A percentile compares a stretch with the other conserved stretches of the same genome.
Evolutionary conservation across 2,888 invertebrate species (phyloP).

Genomic region (Drosophila mimica): DNA sequence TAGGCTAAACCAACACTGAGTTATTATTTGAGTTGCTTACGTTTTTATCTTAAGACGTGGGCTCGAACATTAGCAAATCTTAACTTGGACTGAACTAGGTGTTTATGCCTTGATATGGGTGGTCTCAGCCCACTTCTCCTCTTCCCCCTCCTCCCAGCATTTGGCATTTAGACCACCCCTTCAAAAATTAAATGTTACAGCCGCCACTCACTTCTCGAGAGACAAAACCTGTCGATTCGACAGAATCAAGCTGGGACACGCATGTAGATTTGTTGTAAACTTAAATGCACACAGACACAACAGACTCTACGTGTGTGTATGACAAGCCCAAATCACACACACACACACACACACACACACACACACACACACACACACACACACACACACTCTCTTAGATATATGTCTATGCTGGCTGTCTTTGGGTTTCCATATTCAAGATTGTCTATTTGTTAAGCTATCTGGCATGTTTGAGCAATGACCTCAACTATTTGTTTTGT

Average conservation of each 20-base stretch:
- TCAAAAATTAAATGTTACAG: conserved; percentile 5
- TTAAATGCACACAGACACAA: conserved; percentile 17
- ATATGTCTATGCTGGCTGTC: conserved; percentile 3
- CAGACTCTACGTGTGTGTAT: neutral
- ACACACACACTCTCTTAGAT: neutral
- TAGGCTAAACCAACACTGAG: conserved; percentile 2
- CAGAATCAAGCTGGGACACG: conserved; percentile 45
- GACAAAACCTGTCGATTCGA: conserved; percentile 47
- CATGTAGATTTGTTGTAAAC: conserved; percentile 30
- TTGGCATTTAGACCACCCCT: neutral
- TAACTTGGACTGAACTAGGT: conserved; percentile 7
- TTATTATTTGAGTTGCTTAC: neutral
- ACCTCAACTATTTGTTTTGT: conserved; percentile 64
- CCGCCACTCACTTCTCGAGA: conserved; percentile 17
- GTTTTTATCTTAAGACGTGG: neutral
- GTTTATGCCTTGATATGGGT: conserved; percentile 10
- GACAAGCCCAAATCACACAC: conserved; percentile 31
- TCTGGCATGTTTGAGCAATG: conserved; percentile 59
- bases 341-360: neutral
- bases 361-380: neutral
- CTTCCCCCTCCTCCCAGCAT: neutral
- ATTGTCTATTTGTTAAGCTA: conserved; percentile 50
- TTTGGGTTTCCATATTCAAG: conserved; percentile 29
- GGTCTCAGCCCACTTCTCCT: conserved; percentile 1
- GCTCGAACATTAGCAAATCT: neutral